phyloP scores from a whole-genome alignment of 2,113 vertebrate species.

The Romanogobio albipinnatus region DNA sequence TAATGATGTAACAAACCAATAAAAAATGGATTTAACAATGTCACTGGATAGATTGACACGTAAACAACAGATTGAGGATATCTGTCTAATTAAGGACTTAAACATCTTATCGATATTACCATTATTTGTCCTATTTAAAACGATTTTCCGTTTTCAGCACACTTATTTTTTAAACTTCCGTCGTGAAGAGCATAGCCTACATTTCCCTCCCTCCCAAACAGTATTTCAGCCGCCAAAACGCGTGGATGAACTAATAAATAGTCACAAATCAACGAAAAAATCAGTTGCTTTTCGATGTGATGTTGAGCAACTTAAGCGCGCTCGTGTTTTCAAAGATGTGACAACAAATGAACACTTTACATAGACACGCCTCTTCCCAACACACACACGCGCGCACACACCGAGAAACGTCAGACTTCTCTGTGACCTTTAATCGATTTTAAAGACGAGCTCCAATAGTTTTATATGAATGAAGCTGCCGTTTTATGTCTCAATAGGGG shows the following conservation, averaged over 20 bases:
- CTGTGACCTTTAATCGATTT: slow-evolving; percentile 44
- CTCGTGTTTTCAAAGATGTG: slow-evolving; percentile 16
- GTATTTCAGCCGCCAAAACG: background rate
- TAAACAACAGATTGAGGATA: background rate
- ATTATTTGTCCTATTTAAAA: background rate
- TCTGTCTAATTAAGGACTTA: background rate
- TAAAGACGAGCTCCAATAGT: slow-evolving; percentile 17
- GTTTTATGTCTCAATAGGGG: slow-evolving; percentile 34
- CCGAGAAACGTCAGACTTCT: slow-evolving; percentile 26
- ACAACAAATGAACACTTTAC: slow-evolving; percentile 24
- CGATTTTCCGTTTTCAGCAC: background rate
- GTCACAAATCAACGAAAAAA: slow-evolving; percentile 41
- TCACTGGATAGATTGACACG: background rate
- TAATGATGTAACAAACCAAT: background rate
- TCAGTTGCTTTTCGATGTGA: background rate
- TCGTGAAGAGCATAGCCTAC: background rate
- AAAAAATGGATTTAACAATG: slow-evolving; percentile 4
- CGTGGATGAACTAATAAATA: background rate
- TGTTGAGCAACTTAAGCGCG: background rate
- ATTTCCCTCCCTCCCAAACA: background rate
- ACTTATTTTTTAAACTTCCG: background rate
- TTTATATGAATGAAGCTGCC: slow-evolving; percentile 18
- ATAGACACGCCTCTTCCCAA: slow-evolving; percentile 17
- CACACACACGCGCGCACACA: background rate
- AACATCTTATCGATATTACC: background rate